Conservation (phyloP, 1,140 invertebrate genomes). For the Arctopsyche grandis region DNA sequence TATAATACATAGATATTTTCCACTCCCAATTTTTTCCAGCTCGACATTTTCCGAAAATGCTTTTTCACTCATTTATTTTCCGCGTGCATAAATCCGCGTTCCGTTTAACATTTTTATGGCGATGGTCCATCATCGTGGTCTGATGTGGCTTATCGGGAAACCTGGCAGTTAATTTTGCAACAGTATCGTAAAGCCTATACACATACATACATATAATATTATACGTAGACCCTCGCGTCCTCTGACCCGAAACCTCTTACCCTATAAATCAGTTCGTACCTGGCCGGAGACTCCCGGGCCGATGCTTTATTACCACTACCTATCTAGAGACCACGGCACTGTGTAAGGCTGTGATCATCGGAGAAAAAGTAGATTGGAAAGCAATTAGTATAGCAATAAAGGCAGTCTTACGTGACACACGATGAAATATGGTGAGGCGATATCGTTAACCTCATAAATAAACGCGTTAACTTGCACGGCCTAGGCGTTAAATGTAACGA, state of each 20-base stretch:
- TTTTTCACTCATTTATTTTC: too few relatives aligned
- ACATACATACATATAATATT: too few relatives aligned
- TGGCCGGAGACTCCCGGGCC: not conserved
- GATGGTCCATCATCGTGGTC: too few relatives aligned
- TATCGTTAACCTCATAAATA: constrained; percentile 18
- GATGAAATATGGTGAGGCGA: not conserved
- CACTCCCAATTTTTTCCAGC: not conserved
- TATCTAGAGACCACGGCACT: not conserved
- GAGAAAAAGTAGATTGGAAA: constrained; percentile 43
- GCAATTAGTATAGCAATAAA: constrained; percentile 44
- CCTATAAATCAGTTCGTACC: constrained; percentile 26
- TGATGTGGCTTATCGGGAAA: too few relatives aligned
- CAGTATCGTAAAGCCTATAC: too few relatives aligned
- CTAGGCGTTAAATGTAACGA: constrained; percentile 3
- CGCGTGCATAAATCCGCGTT: too few relatives aligned
- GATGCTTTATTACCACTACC: constrained; percentile 26
- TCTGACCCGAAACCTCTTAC: not conserved
- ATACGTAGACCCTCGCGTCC: too few relatives aligned
- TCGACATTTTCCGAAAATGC: not conserved
- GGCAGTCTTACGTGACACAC: constrained; percentile 34
- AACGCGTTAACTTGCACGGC: not conserved
- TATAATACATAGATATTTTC: not conserved
- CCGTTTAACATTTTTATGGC: too few relatives aligned
- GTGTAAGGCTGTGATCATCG: not conserved
- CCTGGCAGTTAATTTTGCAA: too few relatives aligned